Conservation (phyloP, 2,113 vertebrate genomes). For the Microcebus lehilahytsara region DNA sequence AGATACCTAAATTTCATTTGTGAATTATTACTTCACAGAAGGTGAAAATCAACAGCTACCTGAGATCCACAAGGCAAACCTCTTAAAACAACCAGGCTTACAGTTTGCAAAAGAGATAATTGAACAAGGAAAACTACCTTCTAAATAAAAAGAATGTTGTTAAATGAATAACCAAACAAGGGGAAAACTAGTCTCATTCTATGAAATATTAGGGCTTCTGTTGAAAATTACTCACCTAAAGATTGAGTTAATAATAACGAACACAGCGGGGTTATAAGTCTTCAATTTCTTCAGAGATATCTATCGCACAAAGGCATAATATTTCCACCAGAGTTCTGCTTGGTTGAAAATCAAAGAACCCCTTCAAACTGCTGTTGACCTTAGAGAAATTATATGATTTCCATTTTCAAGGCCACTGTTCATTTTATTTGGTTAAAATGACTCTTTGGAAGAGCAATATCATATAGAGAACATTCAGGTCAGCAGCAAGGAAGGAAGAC, state of each 20-base stretch:
- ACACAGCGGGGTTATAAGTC: background rate
- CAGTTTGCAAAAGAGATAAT: background rate
- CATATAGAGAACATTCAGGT: background rate
- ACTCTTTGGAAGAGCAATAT: background rate
- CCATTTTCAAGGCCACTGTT: background rate
- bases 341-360: background rate
- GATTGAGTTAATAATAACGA: background rate
- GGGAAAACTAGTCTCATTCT: background rate
- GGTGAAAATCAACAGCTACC: background rate
- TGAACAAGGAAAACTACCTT: background rate
- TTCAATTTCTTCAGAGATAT: background rate
- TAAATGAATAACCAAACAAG: constrained; percentile 21
- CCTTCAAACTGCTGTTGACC: background rate
- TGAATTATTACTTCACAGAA: background rate
- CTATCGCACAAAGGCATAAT: background rate
- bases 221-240: background rate
- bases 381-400: background rate
- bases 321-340: background rate
- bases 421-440: background rate
- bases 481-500: background rate
- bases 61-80: background rate
- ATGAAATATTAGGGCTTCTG: background rate
- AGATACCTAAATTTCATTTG: background rate
- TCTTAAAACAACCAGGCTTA: background rate
- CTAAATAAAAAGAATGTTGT: background rate